Evolutionary conservation across 1,140 invertebrate species (phyloP), one percentile per base, ranked within the genome.

Genomic region (Drosophila subobscura): DNA sequence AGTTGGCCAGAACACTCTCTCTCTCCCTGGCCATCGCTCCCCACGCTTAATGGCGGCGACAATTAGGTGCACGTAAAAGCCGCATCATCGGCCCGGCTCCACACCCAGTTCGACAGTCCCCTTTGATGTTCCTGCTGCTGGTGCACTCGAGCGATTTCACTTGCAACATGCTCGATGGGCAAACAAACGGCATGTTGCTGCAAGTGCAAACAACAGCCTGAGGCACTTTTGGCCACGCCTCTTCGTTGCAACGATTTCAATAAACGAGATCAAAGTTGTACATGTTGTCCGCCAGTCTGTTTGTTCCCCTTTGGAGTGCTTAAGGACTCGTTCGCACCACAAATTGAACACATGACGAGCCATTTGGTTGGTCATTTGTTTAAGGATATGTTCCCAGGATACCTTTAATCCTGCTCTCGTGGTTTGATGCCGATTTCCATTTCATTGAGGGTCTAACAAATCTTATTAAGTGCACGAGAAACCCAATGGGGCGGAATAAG

Each of bases 401-500:
- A 40, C 29, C 63, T 33, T 45, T 20, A 20, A 0, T 55, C 45
- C 20, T 6, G 8, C 29, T 4, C 8, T 33, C 2, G 3, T 10
- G 4, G 3, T 12, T 37, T 4, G 2, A 7, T 8, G 27, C 27
- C 7, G 29, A 37, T 27, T 46, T 47, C 7, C 37, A 59, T 49
- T 72, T 14, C 49, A 2, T 5, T 14, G 14, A 1, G 8, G 2
- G n/a, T 7, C 50, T 46, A 50, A 60, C 72, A 72, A 79, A 76
- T 75, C 65, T 58, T 84, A 66, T 74, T 75, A 59, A 71, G 57
- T 37, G 45, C 59, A 51, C 65, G 45, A 22, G 53, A 80, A 77
- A 47, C 46, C 66, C 72, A 85, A 76, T 84, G 76, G 77, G 41
- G 20, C 74, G 72, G 72, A 80, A 85, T 80, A 80, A 86, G 74